These are phyloP conservation scores for Athene cunicularia DNA, from an alignment of 2,113 vertebrate species.

Conservation along the genomic window DNA sequence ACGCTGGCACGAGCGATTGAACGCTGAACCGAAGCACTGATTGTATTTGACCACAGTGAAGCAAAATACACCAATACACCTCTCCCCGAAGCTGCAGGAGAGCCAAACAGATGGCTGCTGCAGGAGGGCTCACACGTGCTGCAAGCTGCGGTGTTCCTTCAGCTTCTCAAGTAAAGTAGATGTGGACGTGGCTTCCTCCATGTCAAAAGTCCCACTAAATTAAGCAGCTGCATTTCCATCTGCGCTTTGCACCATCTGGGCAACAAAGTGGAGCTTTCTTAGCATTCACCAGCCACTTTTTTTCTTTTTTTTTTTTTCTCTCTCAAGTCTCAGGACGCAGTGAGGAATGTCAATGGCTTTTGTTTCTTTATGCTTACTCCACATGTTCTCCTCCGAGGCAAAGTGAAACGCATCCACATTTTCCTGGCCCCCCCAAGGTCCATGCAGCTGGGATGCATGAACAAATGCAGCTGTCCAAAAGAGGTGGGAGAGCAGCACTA, in stretches of 20 bases:
- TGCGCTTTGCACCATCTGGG: slow-evolving; percentile 2
- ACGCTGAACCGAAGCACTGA: neutral
- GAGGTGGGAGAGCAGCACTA: neutral
- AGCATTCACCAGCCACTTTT: neutral
- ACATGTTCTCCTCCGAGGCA: neutral
- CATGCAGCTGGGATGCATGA: neutral
- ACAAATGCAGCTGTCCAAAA: neutral
- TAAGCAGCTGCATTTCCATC: slow-evolving; percentile 42
- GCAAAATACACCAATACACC: neutral
- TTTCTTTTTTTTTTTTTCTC: neutral
- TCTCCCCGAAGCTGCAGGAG: neutral
- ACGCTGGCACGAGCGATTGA: neutral
- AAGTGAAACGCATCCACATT: neutral
- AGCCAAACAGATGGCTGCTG: slow-evolving; percentile 39
- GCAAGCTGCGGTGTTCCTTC: neutral
- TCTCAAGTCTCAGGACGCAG: neutral
- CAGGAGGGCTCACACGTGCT: slow-evolving; percentile 27
- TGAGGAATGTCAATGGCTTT: slow-evolving; percentile 38
- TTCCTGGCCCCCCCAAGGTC: neutral
- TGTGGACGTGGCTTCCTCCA: neutral
- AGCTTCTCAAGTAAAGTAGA: neutral
- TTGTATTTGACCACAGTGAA: neutral
- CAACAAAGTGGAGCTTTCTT: slow-evolving; percentile 44
- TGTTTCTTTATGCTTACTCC: slow-evolving; percentile 27
- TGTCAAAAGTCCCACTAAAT: neutral